phyloP scores from a whole-genome alignment of 2,113 vertebrate species.

The Elaphurus davidianus region DNA sequence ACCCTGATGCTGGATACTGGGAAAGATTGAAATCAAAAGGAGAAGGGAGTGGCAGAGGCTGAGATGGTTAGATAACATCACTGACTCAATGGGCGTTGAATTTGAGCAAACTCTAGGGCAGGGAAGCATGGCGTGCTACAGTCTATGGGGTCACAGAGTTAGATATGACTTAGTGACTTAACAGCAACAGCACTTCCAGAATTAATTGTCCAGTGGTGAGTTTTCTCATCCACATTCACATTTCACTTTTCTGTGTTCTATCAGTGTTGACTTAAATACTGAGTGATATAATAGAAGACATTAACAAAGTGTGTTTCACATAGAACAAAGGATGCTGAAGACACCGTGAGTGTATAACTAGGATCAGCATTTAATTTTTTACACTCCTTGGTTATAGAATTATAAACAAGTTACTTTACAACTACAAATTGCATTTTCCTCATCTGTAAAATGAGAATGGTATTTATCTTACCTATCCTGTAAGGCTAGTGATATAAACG shows the following conservation, averaged over 20 bases:
- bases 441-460: not conserved
- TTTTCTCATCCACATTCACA: not conserved
- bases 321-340: not conserved
- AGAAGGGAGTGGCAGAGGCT: not conserved
- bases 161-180: not conserved
- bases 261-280: not conserved
- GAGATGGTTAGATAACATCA: not conserved
- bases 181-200: not conserved
- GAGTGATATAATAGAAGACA: not conserved
- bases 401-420: not conserved
- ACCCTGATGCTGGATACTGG: not conserved
- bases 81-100: not conserved
- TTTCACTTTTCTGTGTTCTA: not conserved
- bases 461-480: not conserved
- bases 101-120: not conserved
- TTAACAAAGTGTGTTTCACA: not conserved
- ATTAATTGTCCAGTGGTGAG: not conserved
- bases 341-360: not conserved
- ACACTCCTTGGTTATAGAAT: not conserved
- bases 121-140: not conserved
- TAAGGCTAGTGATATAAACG: not conserved
- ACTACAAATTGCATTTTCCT: not conserved
- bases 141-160: not conserved
- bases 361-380: not conserved
- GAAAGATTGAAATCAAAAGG: not conserved